A percentile compares a stretch with the other conserved stretches of the same genome.
Evolutionary conservation across 2,888 invertebrate species (phyloP).

Genomic region (Volucella bombylans): DNA sequence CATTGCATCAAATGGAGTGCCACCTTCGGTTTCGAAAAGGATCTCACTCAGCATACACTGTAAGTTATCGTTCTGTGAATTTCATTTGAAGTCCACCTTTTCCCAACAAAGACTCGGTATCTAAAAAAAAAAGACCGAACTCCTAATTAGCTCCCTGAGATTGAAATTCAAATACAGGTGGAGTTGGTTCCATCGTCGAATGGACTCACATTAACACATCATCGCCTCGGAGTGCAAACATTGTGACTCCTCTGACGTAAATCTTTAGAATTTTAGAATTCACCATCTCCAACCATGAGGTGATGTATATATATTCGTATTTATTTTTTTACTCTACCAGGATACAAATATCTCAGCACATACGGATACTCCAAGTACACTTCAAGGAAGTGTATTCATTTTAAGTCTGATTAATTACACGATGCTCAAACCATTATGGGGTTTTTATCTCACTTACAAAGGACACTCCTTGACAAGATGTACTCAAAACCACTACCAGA

Average conservation of each 20-base stretch:
- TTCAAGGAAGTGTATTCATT: slow-evolving; percentile 51
- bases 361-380: background rate
- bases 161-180: slow-evolving; percentile 71
- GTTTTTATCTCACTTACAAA: slow-evolving; percentile 67
- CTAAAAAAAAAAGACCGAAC: background rate
- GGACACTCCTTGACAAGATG: slow-evolving; percentile 62
- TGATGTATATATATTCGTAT: no score
- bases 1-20: slow-evolving; percentile 94
- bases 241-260: slow-evolving; percentile 28
- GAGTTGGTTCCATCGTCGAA: slow-evolving; percentile 30
- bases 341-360: background rate
- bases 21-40: slow-evolving; percentile 93
- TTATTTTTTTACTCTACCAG: background rate
- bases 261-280: slow-evolving; percentile 35
- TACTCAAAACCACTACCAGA: slow-evolving; percentile 19
- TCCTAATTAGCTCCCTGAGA: slow-evolving; percentile 66
- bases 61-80: slow-evolving; percentile 85
- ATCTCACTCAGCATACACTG: slow-evolving; percentile 94
- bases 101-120: background rate
- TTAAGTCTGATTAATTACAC: slow-evolving; percentile 75
- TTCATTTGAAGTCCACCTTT: slow-evolving; percentile 31
- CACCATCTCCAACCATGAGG: background rate
- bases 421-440: slow-evolving; percentile 71
- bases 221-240: slow-evolving; percentile 56
- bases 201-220: slow-evolving; percentile 69